Percentiles rank a stretch among this genome's conserved stretches.
phyloP scores from a whole-genome alignment of 2,797 vertebrate genomes.

The Anguilla marmorata region DNA sequence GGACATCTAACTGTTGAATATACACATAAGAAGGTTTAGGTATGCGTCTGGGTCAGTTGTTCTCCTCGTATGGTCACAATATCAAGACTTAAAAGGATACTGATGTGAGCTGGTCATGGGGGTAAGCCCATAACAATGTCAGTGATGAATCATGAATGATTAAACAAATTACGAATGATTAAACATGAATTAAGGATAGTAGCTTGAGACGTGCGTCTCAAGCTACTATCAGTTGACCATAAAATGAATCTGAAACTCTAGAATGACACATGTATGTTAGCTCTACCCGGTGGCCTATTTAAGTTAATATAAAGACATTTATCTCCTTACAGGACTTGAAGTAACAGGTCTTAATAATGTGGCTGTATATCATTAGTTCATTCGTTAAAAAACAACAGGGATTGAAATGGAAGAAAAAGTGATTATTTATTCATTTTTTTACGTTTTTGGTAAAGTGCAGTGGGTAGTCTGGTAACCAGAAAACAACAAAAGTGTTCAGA shows the following conservation, averaged over 20 bases:
- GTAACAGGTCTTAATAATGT: background rate
- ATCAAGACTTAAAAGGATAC: conserved; percentile 9
- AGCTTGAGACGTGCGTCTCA: background rate
- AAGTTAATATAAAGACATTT: background rate
- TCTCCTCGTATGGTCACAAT: background rate
- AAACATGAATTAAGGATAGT: background rate
- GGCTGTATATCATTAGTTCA: background rate
- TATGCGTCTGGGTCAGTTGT: background rate
- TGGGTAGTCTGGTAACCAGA: too few species aligned
- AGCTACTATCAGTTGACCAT: background rate
- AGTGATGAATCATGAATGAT: background rate
- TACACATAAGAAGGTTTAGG: background rate
- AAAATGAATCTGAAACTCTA: background rate
- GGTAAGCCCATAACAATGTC: background rate
- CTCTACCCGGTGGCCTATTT: background rate
- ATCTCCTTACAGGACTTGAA: background rate
- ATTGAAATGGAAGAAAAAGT: too few species aligned
- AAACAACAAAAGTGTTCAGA: too few species aligned
- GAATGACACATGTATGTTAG: background rate
- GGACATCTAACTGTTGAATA: conserved; percentile 8
- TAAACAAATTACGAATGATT: too few species aligned
- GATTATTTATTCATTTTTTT: too few species aligned
- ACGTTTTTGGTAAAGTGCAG: too few species aligned
- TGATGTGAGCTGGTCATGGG: background rate
- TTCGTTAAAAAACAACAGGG: too few species aligned